These are phyloP conservation scores for Acanthornis magna DNA, from an alignment of 2,797 vertebrate genomes.

Conservation along the genomic window DNA sequence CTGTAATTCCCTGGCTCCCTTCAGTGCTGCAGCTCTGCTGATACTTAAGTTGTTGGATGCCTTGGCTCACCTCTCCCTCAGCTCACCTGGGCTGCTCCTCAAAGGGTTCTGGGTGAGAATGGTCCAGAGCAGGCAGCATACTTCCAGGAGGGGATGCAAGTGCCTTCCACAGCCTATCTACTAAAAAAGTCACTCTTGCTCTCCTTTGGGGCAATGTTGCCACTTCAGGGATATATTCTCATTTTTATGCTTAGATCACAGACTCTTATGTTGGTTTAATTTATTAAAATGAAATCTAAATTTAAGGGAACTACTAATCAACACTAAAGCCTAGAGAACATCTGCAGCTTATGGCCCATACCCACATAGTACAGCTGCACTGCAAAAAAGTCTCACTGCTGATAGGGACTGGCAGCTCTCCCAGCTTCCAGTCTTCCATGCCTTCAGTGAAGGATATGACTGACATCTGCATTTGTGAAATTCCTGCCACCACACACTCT, in stretches of 20 bases:
- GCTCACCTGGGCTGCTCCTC: not conserved
- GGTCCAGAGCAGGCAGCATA: not conserved
- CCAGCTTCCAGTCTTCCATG: not conserved
- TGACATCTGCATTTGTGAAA: not conserved
- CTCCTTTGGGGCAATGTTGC: not conserved
- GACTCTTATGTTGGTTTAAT: not conserved
- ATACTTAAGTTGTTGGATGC: not conserved
- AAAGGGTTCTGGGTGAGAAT: rapidly evolving
- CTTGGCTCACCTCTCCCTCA: not conserved
- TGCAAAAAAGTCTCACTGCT: not conserved
- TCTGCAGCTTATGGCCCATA: not conserved
- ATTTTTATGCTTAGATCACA: not conserved
- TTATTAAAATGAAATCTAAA: not conserved
- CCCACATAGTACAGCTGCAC: not conserved
- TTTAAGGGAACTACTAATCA: not conserved
- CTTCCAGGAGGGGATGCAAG: not conserved
- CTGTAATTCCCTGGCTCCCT: not conserved
- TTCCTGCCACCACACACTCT: not conserved
- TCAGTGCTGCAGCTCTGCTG: not conserved
- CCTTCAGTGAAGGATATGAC: not conserved
- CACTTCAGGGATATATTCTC: not conserved
- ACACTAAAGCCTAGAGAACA: not conserved
- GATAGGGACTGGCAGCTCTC: not conserved
- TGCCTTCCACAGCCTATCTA: not conserved
- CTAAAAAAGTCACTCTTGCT: not conserved